These are phyloP conservation scores for Bradynema listronoti DNA, from an alignment of 1,140 invertebrate species.

Conservation along the genomic window DNA sequence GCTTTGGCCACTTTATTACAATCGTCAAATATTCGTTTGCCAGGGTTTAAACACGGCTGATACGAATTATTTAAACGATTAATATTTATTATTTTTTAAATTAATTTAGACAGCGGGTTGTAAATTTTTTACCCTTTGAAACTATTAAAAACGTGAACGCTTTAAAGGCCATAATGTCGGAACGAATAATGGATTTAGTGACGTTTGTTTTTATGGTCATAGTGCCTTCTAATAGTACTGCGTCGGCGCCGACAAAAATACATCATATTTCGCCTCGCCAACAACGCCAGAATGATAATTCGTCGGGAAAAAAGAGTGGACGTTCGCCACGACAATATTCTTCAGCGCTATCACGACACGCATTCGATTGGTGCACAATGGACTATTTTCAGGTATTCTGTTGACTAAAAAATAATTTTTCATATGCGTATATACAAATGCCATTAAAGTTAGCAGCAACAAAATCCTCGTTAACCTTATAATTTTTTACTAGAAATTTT, in stretches of 20 bases:
- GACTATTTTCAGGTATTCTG: conserved; percentile 25
- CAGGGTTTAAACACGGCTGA: too few species aligned
- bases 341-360: too few species aligned
- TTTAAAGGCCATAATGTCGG: conserved; percentile 14
- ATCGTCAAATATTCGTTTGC: conserved; percentile 36
- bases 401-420: not conserved
- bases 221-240: too few species aligned
- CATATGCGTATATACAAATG: not conserved
- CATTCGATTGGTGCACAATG: conserved; percentile 27
- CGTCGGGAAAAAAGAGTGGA: too few species aligned
- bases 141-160: conserved; percentile 29
- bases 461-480: not conserved
- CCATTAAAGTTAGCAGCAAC: not conserved
- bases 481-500: conserved; percentile 6
- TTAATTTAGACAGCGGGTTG: conserved; percentile 25
- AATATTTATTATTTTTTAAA: conserved; percentile 18
- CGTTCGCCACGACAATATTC: too few species aligned
- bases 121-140: conserved; percentile 33
- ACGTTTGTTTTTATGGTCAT: conserved; percentile 24
- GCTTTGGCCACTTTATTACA: conserved; percentile 29
- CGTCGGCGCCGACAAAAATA: too few species aligned
- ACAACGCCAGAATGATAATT: too few species aligned
- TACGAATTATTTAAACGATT: conserved; percentile 11
- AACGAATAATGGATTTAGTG: conserved; percentile 24
- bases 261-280: not conserved